Evolutionary conservation across 2,797 vertebrate genomes (phyloP), one percentile per base, ranked within the genome.

Genomic region (Urocyon cinereoargenteus): DNA sequence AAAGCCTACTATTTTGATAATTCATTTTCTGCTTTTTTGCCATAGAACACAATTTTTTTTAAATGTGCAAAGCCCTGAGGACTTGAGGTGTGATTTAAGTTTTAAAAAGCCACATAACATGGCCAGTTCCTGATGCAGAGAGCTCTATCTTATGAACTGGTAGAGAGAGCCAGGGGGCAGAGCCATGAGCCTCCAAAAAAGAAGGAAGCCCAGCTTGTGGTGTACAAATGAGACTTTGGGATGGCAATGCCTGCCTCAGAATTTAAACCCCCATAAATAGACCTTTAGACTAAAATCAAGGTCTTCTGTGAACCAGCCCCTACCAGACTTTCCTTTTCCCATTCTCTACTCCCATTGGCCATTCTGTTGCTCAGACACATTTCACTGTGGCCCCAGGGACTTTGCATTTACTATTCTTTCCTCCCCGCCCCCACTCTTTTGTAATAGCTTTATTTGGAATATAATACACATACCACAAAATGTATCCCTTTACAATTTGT

Each of bases 1-100:
- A 49, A 53, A 86, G 83, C 49, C 90, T 93, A 91, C 70, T 79
- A 40, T 59, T 81, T 94, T 51, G 14, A 70, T 87, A 77, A 85
- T 61, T 90, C 45, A 79, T 10, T 64, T 90, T 82, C 73, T 90
- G 31, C 19, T 53, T 77, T 79, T 82, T 83, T 77, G 40, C 79
- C 95, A 19, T 36, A 73, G 40, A 97, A 73, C 9, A 87, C 36
- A 78, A 3, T 18, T 70, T 49, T 49, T 62, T 10, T 12, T n/a
- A 87, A 57, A 81, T 22, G 16, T n/a, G 21, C 7, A 90, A 84
- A 75, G 49, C 34, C 15, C n/a, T 66, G 51, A 82, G 57, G 31
- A 70, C 34, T 64, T 66, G 36, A 83, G 5, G 79, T 57, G 7
- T 49, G 31, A 53, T 49, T 57, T 64, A 79, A 28, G 15, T 73